phyloP scores from a whole-genome alignment of 2,113 vertebrate genomes.

The Tricholaema leucomelas region DNA sequence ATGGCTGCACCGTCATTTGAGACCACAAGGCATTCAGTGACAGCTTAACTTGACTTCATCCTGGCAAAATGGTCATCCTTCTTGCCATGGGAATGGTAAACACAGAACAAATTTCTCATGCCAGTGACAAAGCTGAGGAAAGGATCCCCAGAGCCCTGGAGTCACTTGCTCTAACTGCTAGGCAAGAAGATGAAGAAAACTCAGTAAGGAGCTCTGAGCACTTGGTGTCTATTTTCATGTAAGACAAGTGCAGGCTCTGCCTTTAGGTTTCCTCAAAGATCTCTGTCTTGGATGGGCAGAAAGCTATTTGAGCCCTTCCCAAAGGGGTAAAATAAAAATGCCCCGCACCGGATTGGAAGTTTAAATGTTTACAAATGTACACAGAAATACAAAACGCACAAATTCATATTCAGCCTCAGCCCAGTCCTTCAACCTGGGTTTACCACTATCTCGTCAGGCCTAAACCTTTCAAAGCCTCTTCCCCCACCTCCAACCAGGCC shows the following conservation, averaged over 20 bases:
- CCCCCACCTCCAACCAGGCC: too few relatives aligned
- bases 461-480: too few relatives aligned
- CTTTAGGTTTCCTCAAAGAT: background rate
- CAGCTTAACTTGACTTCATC: background rate
- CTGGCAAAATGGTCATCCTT: background rate
- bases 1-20: background rate
- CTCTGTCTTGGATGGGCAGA: background rate
- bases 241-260: background rate
- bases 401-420: too few relatives aligned
- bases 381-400: too few relatives aligned
- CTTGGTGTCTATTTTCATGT: background rate
- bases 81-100: background rate
- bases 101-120: background rate
- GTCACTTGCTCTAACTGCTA: background rate
- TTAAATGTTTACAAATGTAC: too few relatives aligned
- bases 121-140: background rate
- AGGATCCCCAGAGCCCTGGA: background rate
- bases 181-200: background rate
- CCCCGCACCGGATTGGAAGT: too few relatives aligned
- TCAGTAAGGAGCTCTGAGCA: background rate
- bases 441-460: too few relatives aligned
- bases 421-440: too few relatives aligned
- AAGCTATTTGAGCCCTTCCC: too few relatives aligned
- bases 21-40: background rate
- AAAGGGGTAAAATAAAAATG: too few relatives aligned